Percentiles rank a stretch among this genome's conserved stretches.
These are phyloP conservation scores for Nothoprocta pentlandii DNA, from an alignment of 2,113 vertebrate species.

Conservation along the genomic window DNA sequence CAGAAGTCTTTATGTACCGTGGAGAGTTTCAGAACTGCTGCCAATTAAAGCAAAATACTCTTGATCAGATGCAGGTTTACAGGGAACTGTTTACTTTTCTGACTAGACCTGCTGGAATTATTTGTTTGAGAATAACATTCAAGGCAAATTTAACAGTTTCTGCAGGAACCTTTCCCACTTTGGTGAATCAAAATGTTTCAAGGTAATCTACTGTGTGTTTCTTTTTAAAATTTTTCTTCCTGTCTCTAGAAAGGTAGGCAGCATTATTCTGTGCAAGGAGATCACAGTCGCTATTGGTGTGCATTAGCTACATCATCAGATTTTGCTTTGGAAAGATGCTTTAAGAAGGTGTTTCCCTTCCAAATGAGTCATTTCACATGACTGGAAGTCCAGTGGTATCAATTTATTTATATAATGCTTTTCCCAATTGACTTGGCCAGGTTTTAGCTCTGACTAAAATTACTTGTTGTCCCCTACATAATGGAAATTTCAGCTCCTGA, in stretches of 20 bases:
- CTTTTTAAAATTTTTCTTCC: neutral
- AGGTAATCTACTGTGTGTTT: neutral
- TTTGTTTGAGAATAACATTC: neutral
- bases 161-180: neutral
- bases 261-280: neutral
- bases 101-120: neutral
- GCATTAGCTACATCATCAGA: neutral
- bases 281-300: neutral
- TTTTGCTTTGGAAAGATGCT: neutral
- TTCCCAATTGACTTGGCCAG: neutral
- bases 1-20: constrained; percentile 26
- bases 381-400: neutral
- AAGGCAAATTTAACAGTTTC: neutral
- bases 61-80: constrained; percentile 18
- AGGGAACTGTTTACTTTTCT: constrained; percentile 17
- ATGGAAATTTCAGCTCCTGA: neutral
- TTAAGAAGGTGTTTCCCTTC: neutral
- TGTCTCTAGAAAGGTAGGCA: neutral
- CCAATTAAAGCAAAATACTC: constrained; percentile 28
- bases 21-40: constrained; percentile 17
- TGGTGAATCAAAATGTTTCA: neutral
- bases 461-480: rapidly evolving
- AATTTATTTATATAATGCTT: neutral
- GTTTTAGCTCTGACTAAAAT: neutral
- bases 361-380: neutral